Evolutionary conservation across 1,140 invertebrate species (phyloP), one percentile per base, ranked within the genome.

Genomic region (Sarcophaga peregrina): DNA sequence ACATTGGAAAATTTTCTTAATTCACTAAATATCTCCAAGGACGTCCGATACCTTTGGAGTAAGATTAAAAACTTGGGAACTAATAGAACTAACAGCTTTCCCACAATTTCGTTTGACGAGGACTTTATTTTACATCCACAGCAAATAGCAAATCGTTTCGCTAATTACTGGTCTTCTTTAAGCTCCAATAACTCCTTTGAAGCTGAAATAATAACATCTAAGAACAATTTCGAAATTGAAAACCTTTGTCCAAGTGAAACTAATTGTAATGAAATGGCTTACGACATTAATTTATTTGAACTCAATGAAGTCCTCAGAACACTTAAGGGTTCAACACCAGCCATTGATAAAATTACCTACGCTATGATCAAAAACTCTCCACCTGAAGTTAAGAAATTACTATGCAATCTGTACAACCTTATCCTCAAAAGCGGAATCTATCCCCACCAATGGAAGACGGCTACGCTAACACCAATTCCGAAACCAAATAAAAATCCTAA

Each of bases 361-460:
- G 4, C 74, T 3, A 75, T 75, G 74, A 15, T 75, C 47, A 75
- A n/a, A 47, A 75, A 48, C n/a, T 37, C 74, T 17, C 74, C 74
- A 11, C 5, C 13, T n/a, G 6, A 4, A 7, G 5, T 75, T 5
- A 48, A 48, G 17, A n/a, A 75, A 47, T 15, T 37, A 6, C 20
- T 75, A 15, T 47, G 74, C 9, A 75, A 75, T 75, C 46, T 75
- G 13, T 75, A 75, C 46, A 75, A 75, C 74, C 3, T 20, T 13
- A 75, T 75, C 15, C 13, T 75, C 5, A 0, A n/a, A 6, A 47
- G 45, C 3, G 74, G 74, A 15, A 15, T 13, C 5, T 75, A 47
- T 48, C 74, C 74, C 7, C 45, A 75, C n/a, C 45, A 46, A 5
- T 75, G 74, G 74, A 75, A 75, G 17, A 25, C 20, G 4, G 45